A percentile compares a stretch with the other conserved stretches of the same genome.
Evolutionary conservation across 2,797 vertebrate species (phyloP).

Genomic region (Pangasius sanitwongsei): DNA sequence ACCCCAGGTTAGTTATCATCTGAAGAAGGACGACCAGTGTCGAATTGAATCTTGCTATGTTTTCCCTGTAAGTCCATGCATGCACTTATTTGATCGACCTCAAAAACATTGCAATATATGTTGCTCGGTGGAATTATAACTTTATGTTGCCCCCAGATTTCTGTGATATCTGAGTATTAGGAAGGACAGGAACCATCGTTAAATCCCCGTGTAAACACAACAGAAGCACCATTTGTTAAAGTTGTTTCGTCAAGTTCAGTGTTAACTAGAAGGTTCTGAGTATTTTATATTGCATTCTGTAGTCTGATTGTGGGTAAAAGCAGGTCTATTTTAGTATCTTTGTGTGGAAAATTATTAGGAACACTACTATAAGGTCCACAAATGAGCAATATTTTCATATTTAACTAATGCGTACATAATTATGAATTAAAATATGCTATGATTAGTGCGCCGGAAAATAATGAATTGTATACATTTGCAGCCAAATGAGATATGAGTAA

Average conservation of each 20-base stretch:
- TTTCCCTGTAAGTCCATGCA: neutral
- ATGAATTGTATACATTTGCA: neutral
- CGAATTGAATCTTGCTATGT: neutral
- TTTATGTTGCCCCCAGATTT: neutral
- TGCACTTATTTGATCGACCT: neutral
- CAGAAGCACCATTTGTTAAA: conserved; percentile 53
- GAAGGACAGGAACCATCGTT: conserved; percentile 50
- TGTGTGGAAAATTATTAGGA: neutral
- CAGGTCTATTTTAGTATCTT: conserved; percentile 12
- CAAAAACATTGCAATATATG: neutral
- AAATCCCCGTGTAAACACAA: conserved; percentile 68
- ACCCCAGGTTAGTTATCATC: neutral
- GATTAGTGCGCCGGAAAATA: neutral
- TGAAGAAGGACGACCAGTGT: neutral
- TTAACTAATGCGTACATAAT: neutral
- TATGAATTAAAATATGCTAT: neutral
- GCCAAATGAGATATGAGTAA: neutral
- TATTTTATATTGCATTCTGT: neutral
- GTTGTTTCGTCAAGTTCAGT: conserved; percentile 44
- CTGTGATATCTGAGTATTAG: neutral
- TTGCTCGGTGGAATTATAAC: too few species aligned
- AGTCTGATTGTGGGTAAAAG: conserved; percentile 19
- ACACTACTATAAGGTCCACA: neutral
- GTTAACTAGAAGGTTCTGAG: conserved; percentile 63
- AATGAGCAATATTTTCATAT: neutral